phyloP scores from a whole-genome alignment of 1,140 invertebrate genomes.

The Plodia interpunctella region DNA sequence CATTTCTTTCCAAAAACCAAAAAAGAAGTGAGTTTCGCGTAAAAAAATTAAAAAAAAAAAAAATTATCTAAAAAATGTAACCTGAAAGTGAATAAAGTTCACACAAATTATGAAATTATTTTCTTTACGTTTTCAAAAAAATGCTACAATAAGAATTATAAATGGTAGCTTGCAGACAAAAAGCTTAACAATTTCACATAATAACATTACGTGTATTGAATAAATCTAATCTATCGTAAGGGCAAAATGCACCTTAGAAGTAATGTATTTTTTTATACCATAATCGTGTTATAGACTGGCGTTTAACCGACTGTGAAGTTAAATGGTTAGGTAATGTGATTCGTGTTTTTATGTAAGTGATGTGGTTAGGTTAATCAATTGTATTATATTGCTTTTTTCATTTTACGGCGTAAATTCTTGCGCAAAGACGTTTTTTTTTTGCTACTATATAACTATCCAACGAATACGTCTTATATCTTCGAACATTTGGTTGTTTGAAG shows the following conservation, averaged over 20 bases:
- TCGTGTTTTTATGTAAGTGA: not conserved
- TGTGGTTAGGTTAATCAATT: not conserved
- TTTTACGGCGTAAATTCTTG: not conserved
- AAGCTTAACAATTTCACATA: not conserved
- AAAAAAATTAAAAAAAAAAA: no score
- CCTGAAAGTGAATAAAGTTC: not conserved
- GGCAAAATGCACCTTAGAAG: not conserved
- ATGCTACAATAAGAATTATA: no score
- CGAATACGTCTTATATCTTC: no score
- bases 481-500: no score
- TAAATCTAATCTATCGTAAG: not conserved
- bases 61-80: no score
- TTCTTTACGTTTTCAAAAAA: not conserved
- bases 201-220: conserved; percentile 10
- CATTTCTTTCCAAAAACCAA: no score
- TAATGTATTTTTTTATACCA: not conserved
- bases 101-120: not conserved
- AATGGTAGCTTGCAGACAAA: not conserved
- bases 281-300: conserved; percentile 4
- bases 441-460: no score
- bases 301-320: conserved; percentile 16
- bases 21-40: no score
- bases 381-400: not conserved
- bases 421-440: no score
- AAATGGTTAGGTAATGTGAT: conserved; percentile 10